Evolutionary conservation across 1,140 invertebrate species (phyloP).

Genomic region (Cardiocondyla obscurior): DNA sequence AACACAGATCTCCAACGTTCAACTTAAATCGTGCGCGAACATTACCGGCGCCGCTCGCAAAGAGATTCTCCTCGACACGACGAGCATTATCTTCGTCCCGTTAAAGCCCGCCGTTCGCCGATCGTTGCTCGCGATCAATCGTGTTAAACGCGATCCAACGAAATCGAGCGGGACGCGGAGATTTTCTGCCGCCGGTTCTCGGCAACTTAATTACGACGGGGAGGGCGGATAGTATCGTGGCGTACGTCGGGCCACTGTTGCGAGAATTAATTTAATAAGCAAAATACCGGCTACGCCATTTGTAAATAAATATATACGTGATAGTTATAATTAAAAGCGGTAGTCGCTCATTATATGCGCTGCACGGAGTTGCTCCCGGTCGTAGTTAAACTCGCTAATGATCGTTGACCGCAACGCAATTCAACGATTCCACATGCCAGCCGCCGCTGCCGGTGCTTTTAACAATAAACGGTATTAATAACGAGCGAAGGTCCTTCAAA

Average conservation of each 20-base stretch:
- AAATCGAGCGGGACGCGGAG: neutral
- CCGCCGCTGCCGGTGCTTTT: neutral
- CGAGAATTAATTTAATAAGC: constrained; percentile 38
- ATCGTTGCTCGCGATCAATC: neutral
- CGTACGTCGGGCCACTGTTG: neutral
- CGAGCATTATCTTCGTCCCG: neutral
- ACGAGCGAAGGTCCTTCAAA: neutral
- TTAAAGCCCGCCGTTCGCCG: neutral
- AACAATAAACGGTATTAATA: constrained; percentile 21
- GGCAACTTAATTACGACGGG: neutral
- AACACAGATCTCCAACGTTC: neutral
- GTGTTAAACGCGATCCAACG: too few species aligned
- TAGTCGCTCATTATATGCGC: constrained; percentile 26
- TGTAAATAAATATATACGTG: constrained; percentile 50
- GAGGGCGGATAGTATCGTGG: neutral
- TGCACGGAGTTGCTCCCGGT: constrained; percentile 22
- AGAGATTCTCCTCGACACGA: neutral
- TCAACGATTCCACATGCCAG: too few species aligned
- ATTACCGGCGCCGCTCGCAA: neutral
- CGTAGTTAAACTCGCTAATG: constrained; percentile 39
- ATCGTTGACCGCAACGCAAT: constrained; percentile 42
- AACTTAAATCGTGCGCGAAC: neutral
- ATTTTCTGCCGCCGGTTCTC: neutral
- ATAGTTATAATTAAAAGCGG: constrained; percentile 48
- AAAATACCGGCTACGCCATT: neutral